phyloP scores from a whole-genome alignment of 2,113 vertebrate genomes.

The Brienomyrus brachyistius region DNA sequence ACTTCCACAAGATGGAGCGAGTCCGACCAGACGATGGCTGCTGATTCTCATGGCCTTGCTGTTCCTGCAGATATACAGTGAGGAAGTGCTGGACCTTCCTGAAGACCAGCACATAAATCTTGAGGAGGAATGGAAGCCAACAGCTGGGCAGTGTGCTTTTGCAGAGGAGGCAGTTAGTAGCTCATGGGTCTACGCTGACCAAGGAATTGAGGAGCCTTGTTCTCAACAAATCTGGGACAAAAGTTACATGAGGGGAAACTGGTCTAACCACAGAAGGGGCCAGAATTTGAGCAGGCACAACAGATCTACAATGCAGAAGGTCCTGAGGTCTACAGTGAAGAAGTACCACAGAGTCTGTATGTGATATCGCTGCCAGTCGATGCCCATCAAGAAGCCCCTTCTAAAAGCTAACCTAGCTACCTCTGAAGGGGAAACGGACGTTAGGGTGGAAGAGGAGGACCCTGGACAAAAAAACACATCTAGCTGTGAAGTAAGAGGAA shows the following conservation, averaged over 20 bases:
- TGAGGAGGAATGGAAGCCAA: neutral
- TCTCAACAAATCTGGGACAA: conserved; percentile 1
- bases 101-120: neutral
- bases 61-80: conserved; percentile 59
- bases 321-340: neutral
- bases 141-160: neutral
- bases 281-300: neutral
- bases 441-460: neutral
- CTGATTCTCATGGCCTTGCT: conserved; percentile 50
- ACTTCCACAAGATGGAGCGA: conserved; percentile 35
- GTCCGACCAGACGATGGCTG: conserved; percentile 51
- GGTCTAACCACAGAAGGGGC: neutral
- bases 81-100: conserved; percentile 31
- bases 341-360: neutral
- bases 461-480: neutral
- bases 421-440: neutral
- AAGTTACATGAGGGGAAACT: neutral
- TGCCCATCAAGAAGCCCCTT: neutral
- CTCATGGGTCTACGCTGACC: neutral
- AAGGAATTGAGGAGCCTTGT: neutral
- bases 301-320: neutral
- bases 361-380: no score
- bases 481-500: neutral
- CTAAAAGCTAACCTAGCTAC: neutral
- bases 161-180: neutral